A percentile compares a stretch with the other conserved stretches of the same genome.
These are phyloP conservation scores for Eleutherodactylus coqui DNA, from an alignment of 2,797 vertebrate species.

Conservation along the genomic window DNA sequence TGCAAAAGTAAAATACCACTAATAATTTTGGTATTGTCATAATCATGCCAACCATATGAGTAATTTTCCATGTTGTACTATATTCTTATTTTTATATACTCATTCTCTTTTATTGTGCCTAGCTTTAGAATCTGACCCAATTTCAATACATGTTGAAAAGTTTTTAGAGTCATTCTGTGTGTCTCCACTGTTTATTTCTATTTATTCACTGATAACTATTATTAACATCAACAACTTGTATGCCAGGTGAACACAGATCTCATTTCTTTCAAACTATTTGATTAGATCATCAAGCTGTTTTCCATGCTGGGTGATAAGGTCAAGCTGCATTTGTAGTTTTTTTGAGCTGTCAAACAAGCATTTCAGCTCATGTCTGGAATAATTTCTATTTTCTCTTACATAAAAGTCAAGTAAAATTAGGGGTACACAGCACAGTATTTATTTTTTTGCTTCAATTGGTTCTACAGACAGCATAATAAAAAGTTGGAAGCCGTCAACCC, in stretches of 20 bases:
- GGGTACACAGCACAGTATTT: conserved; percentile 1
- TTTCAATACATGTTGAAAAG: conserved; percentile 18
- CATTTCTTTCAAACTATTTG: conserved; percentile 25
- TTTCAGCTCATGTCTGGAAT: conserved; percentile 32
- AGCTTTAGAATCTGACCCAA: no score
- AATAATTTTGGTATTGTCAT: no score
- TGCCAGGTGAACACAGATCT: conserved; percentile 23
- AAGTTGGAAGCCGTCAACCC: neutral
- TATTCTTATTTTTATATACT: no score
- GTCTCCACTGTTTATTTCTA: conserved; percentile 12
- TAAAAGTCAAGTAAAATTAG: conserved; percentile 40
- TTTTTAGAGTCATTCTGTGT: conserved; percentile 10
- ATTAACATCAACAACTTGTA: conserved; percentile 39
- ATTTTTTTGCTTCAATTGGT: conserved; percentile 31
- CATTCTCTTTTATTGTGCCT: no score
- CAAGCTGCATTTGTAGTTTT: conserved; percentile 26
- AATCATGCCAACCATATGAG: no score
- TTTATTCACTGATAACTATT: conserved; percentile 36
- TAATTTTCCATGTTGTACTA: no score
- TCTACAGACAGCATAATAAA: conserved; percentile 43
- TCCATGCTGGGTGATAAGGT: conserved; percentile 29
- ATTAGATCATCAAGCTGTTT: conserved; percentile 54
- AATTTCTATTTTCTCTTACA: conserved; percentile 33
- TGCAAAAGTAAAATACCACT: no score
- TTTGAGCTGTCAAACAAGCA: conserved; percentile 36